Base-by-base conservation (phyloP, 2,888 invertebrate genomes). In the Podabrus alpinus region DNA sequence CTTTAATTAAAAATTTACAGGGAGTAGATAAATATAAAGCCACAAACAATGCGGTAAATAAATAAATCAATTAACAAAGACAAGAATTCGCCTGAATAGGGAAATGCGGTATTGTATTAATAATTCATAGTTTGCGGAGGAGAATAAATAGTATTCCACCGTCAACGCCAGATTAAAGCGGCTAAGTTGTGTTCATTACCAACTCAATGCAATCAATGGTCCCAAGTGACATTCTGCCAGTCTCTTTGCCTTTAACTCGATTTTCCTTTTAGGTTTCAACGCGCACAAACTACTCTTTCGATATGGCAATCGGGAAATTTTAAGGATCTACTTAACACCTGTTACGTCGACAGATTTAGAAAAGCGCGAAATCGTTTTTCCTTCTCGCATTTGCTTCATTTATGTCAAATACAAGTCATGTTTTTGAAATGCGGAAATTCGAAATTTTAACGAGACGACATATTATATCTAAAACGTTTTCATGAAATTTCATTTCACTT, bases 131-230 rank as follows among this genome's bases (percentile, higher is more conserved):
- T 76, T 76, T 76, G 68, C 66, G 72, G 73, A 64, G 61, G 72
- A 68, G 73, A 71, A 68, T 76, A 76, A 73, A 73, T 76, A 72
- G 72, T 73, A 76, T 76, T 76, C 69, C 71, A 75, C 73, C 74
- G 73, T 75, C 75, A 78, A 76, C 74, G 62, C 66, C 77, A 77
- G 75, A 78, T 78, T 77, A 77, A 74, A 75, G 77, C 75, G 73
- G 71, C 73, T 76, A 78, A 76, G 76, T 78, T 73, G 77, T 78
- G 73, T 78, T 77, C 77, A 78, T 78, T 78, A 76, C 71, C 72
- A 68, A 62, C 68, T 76, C 74, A 76, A 76, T 76, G 74, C 73
- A 76, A 76, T 76, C 76, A 76, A 73, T 76, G 76, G 76, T 76
- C 76, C 71, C 76, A 68, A 76, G 76, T 76, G 76, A 76, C 76